These are phyloP conservation scores for Agraylea sexmaculata DNA, from an alignment of 1,140 invertebrate species.

Conservation along the genomic window DNA sequence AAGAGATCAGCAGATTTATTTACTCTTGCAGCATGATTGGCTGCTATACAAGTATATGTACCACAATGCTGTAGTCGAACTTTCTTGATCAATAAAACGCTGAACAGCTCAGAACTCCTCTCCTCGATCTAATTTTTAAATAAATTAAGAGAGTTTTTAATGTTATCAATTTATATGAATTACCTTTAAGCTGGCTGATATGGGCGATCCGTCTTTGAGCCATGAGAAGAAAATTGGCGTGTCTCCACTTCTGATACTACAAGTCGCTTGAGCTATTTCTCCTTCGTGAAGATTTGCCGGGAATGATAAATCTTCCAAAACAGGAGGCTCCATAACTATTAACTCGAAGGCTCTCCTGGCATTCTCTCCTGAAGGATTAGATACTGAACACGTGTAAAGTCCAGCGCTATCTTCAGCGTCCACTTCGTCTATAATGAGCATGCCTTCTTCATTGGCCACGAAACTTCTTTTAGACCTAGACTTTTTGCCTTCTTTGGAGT, in stretches of 20 bases:
- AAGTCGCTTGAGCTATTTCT: slow-evolving; percentile 55
- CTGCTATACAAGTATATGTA: slow-evolving; percentile 66
- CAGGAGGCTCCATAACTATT: slow-evolving; percentile 62
- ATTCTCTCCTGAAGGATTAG: slow-evolving; percentile 63
- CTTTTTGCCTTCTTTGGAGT: neutral
- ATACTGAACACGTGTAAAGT: slow-evolving; percentile 72
- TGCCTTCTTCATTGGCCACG: slow-evolving; percentile 31
- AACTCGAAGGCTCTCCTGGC: slow-evolving; percentile 53
- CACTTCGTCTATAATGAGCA: slow-evolving; percentile 60
- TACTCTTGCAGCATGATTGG: slow-evolving; percentile 60
- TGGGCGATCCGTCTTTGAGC: slow-evolving; percentile 61
- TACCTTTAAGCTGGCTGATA: slow-evolving; percentile 47
- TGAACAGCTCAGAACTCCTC: slow-evolving; percentile 54
- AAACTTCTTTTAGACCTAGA: slow-evolving; percentile 16
- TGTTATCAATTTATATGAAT: neutral
- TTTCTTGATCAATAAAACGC: slow-evolving; percentile 53
- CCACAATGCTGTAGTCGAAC: slow-evolving; percentile 58
- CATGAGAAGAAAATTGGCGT: slow-evolving; percentile 69
- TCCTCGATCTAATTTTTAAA: slow-evolving; percentile 52
- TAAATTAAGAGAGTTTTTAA: slow-evolving; percentile 1
- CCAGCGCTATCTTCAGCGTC: slow-evolving; percentile 54
- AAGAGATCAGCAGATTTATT: slow-evolving; percentile 62
- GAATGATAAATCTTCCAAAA: slow-evolving; percentile 42
- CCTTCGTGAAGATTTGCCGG: slow-evolving; percentile 19
- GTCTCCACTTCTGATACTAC: slow-evolving; percentile 73